Evolutionary conservation across 2,888 invertebrate genomes (phyloP).

Genomic region (Nebria brevicollis): DNA sequence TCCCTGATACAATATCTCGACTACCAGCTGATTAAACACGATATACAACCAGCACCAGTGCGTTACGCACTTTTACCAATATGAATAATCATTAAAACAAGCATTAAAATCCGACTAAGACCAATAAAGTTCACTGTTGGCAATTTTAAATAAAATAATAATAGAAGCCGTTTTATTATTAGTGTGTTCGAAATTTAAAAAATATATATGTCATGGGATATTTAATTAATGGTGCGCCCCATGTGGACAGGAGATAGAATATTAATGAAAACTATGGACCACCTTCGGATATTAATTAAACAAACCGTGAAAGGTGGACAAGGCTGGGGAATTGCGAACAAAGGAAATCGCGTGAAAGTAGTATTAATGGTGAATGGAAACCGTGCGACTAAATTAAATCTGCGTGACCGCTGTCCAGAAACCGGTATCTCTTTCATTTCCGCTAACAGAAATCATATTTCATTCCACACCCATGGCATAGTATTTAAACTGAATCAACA

Average conservation of each 20-base stretch:
- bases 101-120: too few relatives aligned
- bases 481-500: too few relatives aligned
- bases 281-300: not conserved
- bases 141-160: too few relatives aligned
- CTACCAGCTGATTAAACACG: not conserved
- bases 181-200: not conserved
- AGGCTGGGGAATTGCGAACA: too few relatives aligned
- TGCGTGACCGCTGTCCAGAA: conserved; percentile 12
- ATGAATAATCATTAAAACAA: not conserved
- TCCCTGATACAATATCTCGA: conserved; percentile 35
- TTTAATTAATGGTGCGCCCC: not conserved
- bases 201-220: not conserved
- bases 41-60: too few relatives aligned
- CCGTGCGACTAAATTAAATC: conserved; percentile 15
- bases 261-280: not conserved
- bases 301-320: too few relatives aligned
- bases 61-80: too few relatives aligned
- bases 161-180: too few relatives aligned
- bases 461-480: not conserved
- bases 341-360: conserved; percentile 8
- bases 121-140: too few relatives aligned
- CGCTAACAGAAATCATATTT: conserved; percentile 27
- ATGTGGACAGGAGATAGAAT: not conserved
- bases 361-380: conserved; percentile 11
- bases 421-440: conserved; percentile 34